Percentiles rank a stretch among this genome's conserved stretches.
Conservation (phyloP, 1,140 invertebrate genomes). For the Acyrthosiphon pisum region DNA sequence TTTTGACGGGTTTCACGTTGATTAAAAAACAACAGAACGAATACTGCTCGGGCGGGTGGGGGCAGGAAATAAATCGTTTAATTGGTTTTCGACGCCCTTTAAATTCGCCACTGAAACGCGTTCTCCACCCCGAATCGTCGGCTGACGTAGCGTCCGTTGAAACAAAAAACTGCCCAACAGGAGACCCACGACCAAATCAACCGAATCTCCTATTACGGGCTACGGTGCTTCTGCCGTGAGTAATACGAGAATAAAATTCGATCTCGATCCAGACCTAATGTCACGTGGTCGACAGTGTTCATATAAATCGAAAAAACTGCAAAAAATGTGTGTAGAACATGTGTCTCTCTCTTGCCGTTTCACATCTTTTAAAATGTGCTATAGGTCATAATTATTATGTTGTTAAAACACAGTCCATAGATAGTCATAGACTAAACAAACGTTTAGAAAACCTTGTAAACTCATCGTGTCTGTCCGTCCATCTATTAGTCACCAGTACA, state of each 20-base stretch:
- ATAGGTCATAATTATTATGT: too few species aligned
- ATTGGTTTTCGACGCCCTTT: conserved; percentile 42
- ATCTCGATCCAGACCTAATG: not conserved
- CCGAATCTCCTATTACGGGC: not conserved
- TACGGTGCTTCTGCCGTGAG: not conserved
- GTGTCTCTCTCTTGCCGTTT: too few species aligned
- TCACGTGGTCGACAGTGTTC: not conserved
- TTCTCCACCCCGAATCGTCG: not conserved
- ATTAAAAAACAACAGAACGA: conserved; percentile 43
- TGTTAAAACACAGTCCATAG: too few species aligned
- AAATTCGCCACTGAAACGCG: not conserved
- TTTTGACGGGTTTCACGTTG: conserved; percentile 43
- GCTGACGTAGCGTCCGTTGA: not conserved
- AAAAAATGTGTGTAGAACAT: too few species aligned
- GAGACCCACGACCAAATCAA: not conserved
- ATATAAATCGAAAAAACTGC: not conserved
- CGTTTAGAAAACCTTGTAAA: too few species aligned
- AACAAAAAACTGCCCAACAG: not conserved
- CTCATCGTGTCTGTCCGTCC: too few species aligned
- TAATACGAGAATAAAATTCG: not conserved
- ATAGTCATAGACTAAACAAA: too few species aligned
- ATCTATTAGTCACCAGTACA: too few species aligned
- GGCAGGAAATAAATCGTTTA: conserved; percentile 36
- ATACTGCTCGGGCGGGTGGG: not conserved
- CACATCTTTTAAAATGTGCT: too few species aligned